Evolutionary conservation across 2,797 vertebrate genomes (phyloP).

Genomic region (Sylvilagus floridanus): DNA sequence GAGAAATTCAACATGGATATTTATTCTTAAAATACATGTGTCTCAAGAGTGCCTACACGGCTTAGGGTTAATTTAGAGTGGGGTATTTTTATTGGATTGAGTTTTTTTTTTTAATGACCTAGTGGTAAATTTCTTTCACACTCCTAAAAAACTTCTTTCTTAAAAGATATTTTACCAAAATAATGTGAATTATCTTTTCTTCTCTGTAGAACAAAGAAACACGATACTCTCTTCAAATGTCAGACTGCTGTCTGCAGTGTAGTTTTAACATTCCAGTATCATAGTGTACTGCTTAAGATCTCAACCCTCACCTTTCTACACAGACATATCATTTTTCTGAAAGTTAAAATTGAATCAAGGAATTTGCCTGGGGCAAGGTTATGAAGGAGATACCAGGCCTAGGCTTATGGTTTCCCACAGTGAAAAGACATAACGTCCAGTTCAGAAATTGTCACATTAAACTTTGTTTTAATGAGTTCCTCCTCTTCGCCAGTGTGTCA

Average conservation of each 20-base stretch:
- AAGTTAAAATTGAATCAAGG: slow-evolving; percentile 62
- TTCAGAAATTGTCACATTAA: not conserved
- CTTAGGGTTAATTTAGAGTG: not conserved
- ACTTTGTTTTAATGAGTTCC: slow-evolving; percentile 56
- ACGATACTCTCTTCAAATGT: slow-evolving; percentile 54
- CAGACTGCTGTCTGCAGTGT: slow-evolving; percentile 38
- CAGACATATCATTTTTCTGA: slow-evolving; percentile 46
- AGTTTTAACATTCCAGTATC: slow-evolving; percentile 70
- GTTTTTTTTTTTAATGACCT: slow-evolving; percentile 8
- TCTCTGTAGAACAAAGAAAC: slow-evolving; percentile 46
- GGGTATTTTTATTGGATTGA: not conserved
- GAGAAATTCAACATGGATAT: not conserved
- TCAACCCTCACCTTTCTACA: slow-evolving; percentile 49
- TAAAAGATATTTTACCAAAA: slow-evolving; percentile 57
- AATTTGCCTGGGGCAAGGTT: slow-evolving; percentile 55
- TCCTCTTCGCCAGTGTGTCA: not conserved
- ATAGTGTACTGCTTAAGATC: not conserved
- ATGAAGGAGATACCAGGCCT: not conserved
- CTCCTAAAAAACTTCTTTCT: slow-evolving; percentile 8
- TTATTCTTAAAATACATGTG: slow-evolving; percentile 25
- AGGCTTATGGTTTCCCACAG: not conserved
- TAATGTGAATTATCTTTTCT: slow-evolving; percentile 34
- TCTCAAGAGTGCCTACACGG: not conserved
- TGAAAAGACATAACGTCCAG: slow-evolving; percentile 1
- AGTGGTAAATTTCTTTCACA: slow-evolving; percentile 49